phyloP scores from a whole-genome alignment of 2,797 vertebrate species.

The Girardinus metallicus region DNA sequence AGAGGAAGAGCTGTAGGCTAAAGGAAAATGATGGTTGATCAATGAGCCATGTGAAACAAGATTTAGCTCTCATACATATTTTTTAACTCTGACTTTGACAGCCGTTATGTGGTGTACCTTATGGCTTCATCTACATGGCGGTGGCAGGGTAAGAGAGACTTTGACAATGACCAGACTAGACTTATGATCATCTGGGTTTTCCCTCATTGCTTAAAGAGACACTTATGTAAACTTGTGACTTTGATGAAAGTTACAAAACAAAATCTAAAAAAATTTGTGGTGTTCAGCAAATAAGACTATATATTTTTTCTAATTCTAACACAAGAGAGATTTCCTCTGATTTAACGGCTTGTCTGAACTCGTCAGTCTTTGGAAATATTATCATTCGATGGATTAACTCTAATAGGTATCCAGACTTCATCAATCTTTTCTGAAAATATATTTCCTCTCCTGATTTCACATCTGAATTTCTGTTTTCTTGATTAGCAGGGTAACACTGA shows the following conservation, averaged over 20 bases:
- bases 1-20: constrained; percentile 7
- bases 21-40: constrained; percentile 10
- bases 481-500: not conserved
- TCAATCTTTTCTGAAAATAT: not conserved
- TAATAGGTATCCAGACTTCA: not conserved
- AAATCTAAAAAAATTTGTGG: not conserved
- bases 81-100: not conserved
- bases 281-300: not conserved
- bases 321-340: not conserved
- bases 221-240: not conserved
- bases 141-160: not conserved
- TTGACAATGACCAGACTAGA: not conserved
- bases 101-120: not conserved
- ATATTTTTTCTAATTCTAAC: not conserved
- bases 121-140: not conserved
- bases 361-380: too few species aligned
- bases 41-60: constrained; percentile 12
- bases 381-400: not conserved
- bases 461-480: not conserved
- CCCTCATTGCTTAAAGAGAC: not conserved
- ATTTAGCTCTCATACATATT: not conserved
- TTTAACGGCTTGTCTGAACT: not conserved
- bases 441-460: not conserved
- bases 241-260: not conserved
- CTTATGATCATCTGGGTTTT: not conserved